Evolutionary conservation across 2,888 invertebrate species (phyloP), one percentile per base, ranked within the genome.

Genomic region (Trichogramma evanescens): DNA sequence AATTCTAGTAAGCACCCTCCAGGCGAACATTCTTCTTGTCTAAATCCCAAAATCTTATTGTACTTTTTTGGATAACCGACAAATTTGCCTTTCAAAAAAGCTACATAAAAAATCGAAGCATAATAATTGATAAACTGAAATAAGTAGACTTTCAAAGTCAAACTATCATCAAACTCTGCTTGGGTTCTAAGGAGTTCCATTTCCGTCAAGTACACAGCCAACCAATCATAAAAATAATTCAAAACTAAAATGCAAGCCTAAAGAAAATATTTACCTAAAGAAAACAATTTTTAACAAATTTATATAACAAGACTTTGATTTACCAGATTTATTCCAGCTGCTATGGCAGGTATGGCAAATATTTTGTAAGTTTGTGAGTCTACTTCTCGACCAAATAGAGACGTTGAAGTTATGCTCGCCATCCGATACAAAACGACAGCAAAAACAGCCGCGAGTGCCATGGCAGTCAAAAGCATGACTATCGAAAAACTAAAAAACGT

Each of bases 91-190:
- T 89, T 88, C 59, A 89, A 77, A 71, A 89, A 89, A 9, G 87
- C 88, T 63, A 93, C 90, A 74, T 93, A 94, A 80, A 93, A 90
- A 64, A 93, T 87, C 38, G 90, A 91, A 3, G 91, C 87, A 76
- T 93, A 94, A 77, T 89, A 93, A 79, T 94, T 94, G 68, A 93
- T 88, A 77, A 93, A 93, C 79, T 93, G 91, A 67, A 93, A 88
- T 66, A 91, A 79, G 77, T 92, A 93, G 72, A 93, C 88, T 79
- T 94, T 94, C 67, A 93, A 79, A 3, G 93, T 90, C 57, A 92
- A 82, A 72, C 90, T 90, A 72, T 92, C 91, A 68, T 93, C 93
- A 74, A 89, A 93, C 78, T 93, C 90, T 4, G 88, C 87, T 79
- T 93, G 91, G 0, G 93, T 93, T 66, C 91, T 81, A 69, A 87